Conservation (phyloP, 2,797 vertebrate genomes). For the Mormyrus proboscirostris region DNA sequence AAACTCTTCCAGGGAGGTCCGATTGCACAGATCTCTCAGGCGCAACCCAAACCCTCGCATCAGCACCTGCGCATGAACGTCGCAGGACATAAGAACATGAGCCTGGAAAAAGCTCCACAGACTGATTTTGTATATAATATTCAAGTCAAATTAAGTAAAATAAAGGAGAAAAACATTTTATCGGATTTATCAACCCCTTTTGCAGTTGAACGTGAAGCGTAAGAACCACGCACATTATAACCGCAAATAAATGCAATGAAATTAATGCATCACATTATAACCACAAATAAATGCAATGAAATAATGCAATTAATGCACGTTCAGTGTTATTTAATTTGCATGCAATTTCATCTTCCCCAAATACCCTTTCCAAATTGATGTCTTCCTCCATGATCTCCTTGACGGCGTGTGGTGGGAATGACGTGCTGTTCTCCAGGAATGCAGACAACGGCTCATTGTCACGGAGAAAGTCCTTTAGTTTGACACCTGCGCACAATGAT, state of each 20-base stretch:
- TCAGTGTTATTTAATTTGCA: neutral
- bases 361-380: slow-evolving; percentile 81
- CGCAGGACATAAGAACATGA: neutral
- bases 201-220: neutral
- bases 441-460: slow-evolving; percentile 82
- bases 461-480: slow-evolving; percentile 81
- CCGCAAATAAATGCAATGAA: neutral
- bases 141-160: neutral
- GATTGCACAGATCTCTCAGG: slow-evolving; percentile 76
- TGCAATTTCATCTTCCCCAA: neutral
- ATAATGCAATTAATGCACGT: neutral
- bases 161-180: neutral
- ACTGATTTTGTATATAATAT: neutral
- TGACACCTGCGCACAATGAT: slow-evolving; percentile 67
- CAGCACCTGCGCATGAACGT: slow-evolving; percentile 65
- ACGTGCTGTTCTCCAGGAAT: slow-evolving; percentile 78
- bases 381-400: slow-evolving; percentile 73
- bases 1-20: slow-evolving; percentile 66
- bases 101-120: neutral
- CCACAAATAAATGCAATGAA: neutral
- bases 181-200: neutral
- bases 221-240: neutral
- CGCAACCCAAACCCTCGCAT: slow-evolving; percentile 79
- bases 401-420: slow-evolving; percentile 67
- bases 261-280: neutral